Evolutionary conservation across 2,888 invertebrate species (phyloP).

Genomic region (Altica lythri): DNA sequence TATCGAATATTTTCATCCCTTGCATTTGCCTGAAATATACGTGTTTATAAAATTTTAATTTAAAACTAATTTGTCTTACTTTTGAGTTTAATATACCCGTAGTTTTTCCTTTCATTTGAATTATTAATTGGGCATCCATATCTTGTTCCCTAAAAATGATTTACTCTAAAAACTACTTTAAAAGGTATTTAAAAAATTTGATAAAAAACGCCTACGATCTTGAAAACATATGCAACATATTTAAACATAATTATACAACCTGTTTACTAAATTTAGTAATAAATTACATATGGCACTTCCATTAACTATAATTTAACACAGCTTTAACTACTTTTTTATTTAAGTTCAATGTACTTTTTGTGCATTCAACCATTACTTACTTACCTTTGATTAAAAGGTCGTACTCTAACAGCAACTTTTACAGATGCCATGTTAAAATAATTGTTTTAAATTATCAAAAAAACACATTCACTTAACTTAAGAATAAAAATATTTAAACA

Average conservation of each 20-base stretch:
- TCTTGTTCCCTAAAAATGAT: constrained; percentile 80
- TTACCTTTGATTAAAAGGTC: constrained; percentile 88
- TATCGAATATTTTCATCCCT: constrained; percentile 59
- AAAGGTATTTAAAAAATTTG: too few species aligned
- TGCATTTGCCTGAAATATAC: constrained; percentile 48
- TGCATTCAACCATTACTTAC: constrained; percentile 40
- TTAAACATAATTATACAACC: too few species aligned
- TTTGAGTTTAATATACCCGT: constrained; percentile 78
- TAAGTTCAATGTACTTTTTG: constrained; percentile 47
- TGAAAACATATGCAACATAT: too few species aligned
- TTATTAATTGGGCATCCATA: constrained; percentile 80
- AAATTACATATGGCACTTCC: too few species aligned
- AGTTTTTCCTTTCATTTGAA: constrained; percentile 84
- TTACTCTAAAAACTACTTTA: too few species aligned
- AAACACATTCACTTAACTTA: too few species aligned
- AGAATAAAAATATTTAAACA: constrained; percentile 9
- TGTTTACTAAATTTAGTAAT: too few species aligned
- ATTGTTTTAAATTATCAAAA: constrained; percentile 6
- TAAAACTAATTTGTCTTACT: constrained; percentile 55
- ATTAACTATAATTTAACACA: too few species aligned
- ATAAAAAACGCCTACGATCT: too few species aligned
- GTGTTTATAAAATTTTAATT: neutral
- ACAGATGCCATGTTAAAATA: constrained; percentile 77
- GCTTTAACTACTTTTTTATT: neutral
- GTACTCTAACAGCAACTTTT: constrained; percentile 88